Evolutionary conservation across 92 coral and sea anemone genomes (phyloP).

Genomic region (Siderastrea radians): DNA sequence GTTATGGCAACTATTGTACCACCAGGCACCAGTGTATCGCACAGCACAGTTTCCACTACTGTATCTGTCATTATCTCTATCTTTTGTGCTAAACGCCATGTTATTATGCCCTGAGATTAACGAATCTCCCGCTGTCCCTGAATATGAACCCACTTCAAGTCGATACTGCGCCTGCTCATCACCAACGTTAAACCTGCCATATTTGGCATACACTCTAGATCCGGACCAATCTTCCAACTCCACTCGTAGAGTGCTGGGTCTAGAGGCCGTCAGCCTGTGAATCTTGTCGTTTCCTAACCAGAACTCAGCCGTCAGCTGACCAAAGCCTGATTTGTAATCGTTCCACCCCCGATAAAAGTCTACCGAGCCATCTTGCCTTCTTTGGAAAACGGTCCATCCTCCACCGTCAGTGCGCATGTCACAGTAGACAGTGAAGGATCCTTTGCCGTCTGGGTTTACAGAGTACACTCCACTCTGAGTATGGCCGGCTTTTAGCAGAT

Average conservation of each 20-base stretch:
- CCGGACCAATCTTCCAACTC: slow-evolving; percentile 74
- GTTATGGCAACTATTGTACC: slow-evolving; percentile 7
- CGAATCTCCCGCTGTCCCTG: slow-evolving; percentile 53
- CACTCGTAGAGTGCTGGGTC: slow-evolving; percentile 40
- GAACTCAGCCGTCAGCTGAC: slow-evolving; percentile 69
- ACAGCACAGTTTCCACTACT: slow-evolving; percentile 45
- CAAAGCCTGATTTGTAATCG: slow-evolving; percentile 71
- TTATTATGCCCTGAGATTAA: not conserved
- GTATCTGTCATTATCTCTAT: slow-evolving; percentile 38
- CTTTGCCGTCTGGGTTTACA: slow-evolving; percentile 63
- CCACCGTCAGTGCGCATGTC: slow-evolving; percentile 77
- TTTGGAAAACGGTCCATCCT: slow-evolving; percentile 77
- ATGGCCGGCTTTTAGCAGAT: slow-evolving; percentile 39
- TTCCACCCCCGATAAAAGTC: slow-evolving; percentile 68
- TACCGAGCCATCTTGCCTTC: slow-evolving; percentile 72
- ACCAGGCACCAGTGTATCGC: slow-evolving; percentile 41
- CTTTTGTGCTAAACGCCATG: slow-evolving; percentile 42
- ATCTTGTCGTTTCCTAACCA: slow-evolving; percentile 75
- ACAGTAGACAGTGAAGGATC: slow-evolving; percentile 63
- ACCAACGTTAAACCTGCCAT: slow-evolving; percentile 52
- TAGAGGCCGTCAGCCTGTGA: slow-evolving; percentile 59
- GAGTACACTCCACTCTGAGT: slow-evolving; percentile 61
- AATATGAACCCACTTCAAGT: slow-evolving; percentile 33
- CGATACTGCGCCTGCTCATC: slow-evolving; percentile 47
- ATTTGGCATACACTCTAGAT: slow-evolving; percentile 57